phyloP scores from a whole-genome alignment of 1,140 invertebrate genomes.

The Sinonovacula constricta region DNA sequence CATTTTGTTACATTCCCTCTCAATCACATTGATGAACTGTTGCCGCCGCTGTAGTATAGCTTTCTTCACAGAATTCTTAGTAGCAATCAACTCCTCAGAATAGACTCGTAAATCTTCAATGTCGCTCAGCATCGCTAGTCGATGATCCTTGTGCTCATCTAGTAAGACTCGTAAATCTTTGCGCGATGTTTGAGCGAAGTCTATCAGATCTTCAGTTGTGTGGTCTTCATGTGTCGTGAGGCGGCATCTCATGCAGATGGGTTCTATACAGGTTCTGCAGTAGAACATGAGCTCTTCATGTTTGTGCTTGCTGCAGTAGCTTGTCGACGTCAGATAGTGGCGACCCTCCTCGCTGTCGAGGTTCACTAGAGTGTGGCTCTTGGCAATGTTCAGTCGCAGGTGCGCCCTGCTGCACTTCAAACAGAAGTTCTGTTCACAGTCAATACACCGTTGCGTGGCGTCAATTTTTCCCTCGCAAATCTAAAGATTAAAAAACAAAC shows the following conservation, averaged over 20 bases:
- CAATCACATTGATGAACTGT: constrained; percentile 51
- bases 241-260: constrained; percentile 54
- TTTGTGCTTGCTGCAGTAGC: constrained; percentile 54
- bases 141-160: constrained; percentile 35
- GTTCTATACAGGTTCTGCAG: constrained; percentile 50
- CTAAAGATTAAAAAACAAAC: background rate
- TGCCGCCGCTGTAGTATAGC: constrained; percentile 28
- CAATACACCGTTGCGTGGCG: constrained; percentile 49
- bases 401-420: constrained; percentile 45
- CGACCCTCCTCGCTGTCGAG: constrained; percentile 46
- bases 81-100: constrained; percentile 25
- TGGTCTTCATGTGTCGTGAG: constrained; percentile 56
- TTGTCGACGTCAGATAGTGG: constrained; percentile 44
- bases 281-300: constrained; percentile 55
- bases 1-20: constrained; percentile 43
- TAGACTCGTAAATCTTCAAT: constrained; percentile 50
- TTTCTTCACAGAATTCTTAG: constrained; percentile 36
- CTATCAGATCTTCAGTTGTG: constrained; percentile 53
- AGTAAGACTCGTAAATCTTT: constrained; percentile 20
- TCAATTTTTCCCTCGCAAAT: constrained; percentile 48
- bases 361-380: constrained; percentile 43
- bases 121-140: constrained; percentile 31
- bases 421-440: constrained; percentile 59
- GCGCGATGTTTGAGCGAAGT: constrained; percentile 38
- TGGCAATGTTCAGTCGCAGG: constrained; percentile 48